Evolutionary conservation across 2,888 invertebrate genomes (phyloP).

Genomic region (Apamea anceps): DNA sequence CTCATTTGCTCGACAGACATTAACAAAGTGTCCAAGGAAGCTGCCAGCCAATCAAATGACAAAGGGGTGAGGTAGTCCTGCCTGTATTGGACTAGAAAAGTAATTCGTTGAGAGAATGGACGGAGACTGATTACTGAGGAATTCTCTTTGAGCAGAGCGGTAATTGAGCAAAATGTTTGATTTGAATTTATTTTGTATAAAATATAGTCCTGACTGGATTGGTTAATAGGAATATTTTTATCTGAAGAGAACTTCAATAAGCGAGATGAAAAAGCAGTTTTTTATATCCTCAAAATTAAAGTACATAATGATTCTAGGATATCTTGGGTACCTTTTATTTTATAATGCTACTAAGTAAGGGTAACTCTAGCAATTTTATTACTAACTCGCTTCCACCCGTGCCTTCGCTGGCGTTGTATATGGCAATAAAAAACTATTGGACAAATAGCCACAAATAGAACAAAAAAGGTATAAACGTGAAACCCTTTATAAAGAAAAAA

Average conservation of each 20-base stretch:
- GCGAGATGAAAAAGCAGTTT: not conserved
- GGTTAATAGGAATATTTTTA: not conserved
- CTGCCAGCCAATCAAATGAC: slow-evolving; percentile 48
- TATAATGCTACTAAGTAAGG: not conserved
- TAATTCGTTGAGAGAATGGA: slow-evolving; percentile 39
- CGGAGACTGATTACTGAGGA: slow-evolving; percentile 27
- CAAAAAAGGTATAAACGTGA: too few species aligned
- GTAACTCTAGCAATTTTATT: not conserved
- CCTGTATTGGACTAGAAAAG: slow-evolving; percentile 35
- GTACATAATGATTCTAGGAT: not conserved
- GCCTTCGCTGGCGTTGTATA: not conserved
- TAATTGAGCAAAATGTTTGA: slow-evolving; percentile 21
- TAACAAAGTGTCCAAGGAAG: slow-evolving; percentile 37
- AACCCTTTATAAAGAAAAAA: too few species aligned
- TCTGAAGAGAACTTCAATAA: not conserved
- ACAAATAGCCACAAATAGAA: too few species aligned
- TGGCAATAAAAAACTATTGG: not conserved
- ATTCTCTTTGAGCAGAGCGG: slow-evolving; percentile 21
- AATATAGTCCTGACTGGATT: not conserved
- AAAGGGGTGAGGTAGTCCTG: slow-evolving; percentile 31
- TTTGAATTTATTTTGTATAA: not conserved
- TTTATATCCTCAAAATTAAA: not conserved
- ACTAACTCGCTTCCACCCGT: not conserved
- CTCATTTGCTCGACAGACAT: slow-evolving; percentile 43
- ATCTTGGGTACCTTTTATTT: not conserved